phyloP scores from a whole-genome alignment of 2,797 vertebrate genomes.

The Atherinosoma microstoma region DNA sequence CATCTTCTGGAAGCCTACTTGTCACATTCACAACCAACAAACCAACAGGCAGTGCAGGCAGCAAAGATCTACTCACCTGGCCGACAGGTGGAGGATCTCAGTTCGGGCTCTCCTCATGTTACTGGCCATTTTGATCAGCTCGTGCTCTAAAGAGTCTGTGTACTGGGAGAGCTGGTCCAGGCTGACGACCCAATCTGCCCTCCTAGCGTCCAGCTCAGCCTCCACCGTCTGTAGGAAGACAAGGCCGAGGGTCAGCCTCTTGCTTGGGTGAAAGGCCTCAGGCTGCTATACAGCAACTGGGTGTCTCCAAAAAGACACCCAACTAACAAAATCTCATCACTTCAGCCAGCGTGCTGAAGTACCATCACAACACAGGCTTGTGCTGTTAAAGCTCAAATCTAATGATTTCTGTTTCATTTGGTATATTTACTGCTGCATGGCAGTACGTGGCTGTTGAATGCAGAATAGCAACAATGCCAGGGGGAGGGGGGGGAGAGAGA shows the following conservation, averaged over 20 bases:
- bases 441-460: constrained; percentile 77
- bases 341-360: neutral
- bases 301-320: constrained; percentile 30
- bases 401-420: constrained; percentile 69
- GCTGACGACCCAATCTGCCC: constrained; percentile 81
- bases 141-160: constrained; percentile 86
- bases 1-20: neutral
- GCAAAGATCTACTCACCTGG: constrained; percentile 82
- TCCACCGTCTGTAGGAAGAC: constrained; percentile 65
- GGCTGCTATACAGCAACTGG: neutral
- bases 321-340: constrained; percentile 27
- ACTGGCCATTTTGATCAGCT: constrained; percentile 86
- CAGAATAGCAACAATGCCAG: constrained; percentile 66
- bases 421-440: constrained; percentile 67
- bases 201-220: constrained; percentile 80
- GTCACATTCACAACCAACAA: neutral
- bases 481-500: constrained; percentile 29
- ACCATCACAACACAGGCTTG: constrained; percentile 2
- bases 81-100: constrained; percentile 87
- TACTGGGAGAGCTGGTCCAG: constrained; percentile 87
- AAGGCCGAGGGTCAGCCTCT: constrained; percentile 50
- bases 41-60: neutral
- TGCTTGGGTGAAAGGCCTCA: constrained; percentile 12
- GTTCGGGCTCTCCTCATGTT: constrained; percentile 88
- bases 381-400: constrained; percentile 29